Conservation (phyloP, 2,113 vertebrate genomes). For the Calypte anna region DNA sequence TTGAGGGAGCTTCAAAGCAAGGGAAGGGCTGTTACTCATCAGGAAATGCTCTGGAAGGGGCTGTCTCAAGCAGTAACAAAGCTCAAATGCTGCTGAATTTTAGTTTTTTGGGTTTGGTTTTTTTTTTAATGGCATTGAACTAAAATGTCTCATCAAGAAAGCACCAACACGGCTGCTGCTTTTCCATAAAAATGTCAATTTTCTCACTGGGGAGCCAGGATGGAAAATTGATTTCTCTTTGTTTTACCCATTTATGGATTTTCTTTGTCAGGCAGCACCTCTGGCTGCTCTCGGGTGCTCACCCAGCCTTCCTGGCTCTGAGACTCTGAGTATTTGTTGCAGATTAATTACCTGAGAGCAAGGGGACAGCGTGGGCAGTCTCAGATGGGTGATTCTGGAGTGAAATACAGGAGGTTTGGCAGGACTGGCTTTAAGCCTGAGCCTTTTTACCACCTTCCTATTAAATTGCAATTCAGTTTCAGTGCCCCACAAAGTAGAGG, state of each 20-base stretch:
- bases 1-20: not conserved
- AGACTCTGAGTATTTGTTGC: not conserved
- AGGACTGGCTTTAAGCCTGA: not conserved
- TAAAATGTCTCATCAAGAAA: not conserved
- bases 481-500: not conserved
- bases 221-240: not conserved
- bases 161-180: not conserved
- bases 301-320: not conserved
- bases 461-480: not conserved
- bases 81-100: not conserved
- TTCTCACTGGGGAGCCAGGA: not conserved
- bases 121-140: not conserved
- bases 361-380: not conserved
- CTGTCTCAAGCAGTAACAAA: not conserved
- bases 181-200: not conserved
- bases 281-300: accelerated
- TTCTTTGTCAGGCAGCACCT: not conserved
- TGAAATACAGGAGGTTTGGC: not conserved
- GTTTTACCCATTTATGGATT: not conserved
- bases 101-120: too few species aligned
- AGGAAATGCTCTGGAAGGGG: not conserved
- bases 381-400: not conserved
- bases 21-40: not conserved
- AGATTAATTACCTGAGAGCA: not conserved
- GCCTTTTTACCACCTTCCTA: not conserved